phyloP scores from a whole-genome alignment of 2,888 invertebrate genomes.

The Cantharis lateralis region DNA sequence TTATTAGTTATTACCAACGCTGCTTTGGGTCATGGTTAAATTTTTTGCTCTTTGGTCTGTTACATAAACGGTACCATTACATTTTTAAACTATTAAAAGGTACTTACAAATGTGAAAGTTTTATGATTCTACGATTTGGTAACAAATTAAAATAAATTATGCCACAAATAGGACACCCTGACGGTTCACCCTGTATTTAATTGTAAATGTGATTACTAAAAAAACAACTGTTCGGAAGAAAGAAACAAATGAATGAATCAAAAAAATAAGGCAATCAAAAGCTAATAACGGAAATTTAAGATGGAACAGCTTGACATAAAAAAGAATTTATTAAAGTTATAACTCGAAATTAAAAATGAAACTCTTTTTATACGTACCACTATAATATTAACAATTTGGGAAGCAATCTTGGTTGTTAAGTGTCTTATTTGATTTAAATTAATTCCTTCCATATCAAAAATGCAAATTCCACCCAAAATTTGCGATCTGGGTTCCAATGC shows the following conservation, averaged over 20 bases:
- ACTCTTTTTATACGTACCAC: slow-evolving; percentile 62
- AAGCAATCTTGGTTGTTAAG: slow-evolving; percentile 71
- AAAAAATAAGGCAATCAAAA: neutral
- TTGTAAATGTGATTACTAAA: neutral
- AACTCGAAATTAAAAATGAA: neutral
- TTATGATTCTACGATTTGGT: no score
- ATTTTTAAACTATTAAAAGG: neutral
- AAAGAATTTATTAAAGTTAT: neutral
- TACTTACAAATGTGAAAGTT: neutral
- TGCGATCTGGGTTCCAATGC: slow-evolving; percentile 75
- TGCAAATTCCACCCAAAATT: slow-evolving; percentile 75
- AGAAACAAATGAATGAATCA: neutral
- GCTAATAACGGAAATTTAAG: neutral
- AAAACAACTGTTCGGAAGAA: neutral
- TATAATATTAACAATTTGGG: slow-evolving; percentile 70
- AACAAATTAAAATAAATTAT: neutral
- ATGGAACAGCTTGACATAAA: neutral
- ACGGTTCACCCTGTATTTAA: neutral
- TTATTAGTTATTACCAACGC: neutral
- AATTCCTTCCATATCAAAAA: slow-evolving; percentile 76
- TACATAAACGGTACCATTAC: neutral
- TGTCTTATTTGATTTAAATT: slow-evolving; percentile 74
- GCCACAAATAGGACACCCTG: no score
- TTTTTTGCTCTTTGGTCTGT: neutral
- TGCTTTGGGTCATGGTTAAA: slow-evolving; percentile 1